Base-by-base conservation (phyloP, 2,113 vertebrate genomes). In the Carassius auratus region DNA sequence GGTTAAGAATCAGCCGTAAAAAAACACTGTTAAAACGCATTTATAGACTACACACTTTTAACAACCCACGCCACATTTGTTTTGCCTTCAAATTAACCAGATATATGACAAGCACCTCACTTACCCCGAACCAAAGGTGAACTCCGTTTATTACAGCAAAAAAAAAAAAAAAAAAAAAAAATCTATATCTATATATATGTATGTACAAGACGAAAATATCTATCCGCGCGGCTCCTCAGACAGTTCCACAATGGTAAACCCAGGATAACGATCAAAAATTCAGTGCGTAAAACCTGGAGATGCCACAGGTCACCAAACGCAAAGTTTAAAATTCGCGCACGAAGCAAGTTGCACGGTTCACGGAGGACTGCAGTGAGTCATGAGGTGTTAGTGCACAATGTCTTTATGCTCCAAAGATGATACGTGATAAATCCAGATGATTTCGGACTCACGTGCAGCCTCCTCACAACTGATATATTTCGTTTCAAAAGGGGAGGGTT, bases 61-160 rank as follows among this genome's bases (percentile, higher is more conserved):
- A 73, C 1, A 42, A 38, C 19, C 8, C 19, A 19, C 4, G 3
- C 17, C 17, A 68, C 30, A 33, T 33, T 68, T 33, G 64, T 36
- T 68, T 33, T 33, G 64, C 9, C 69, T 73, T 21, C 3, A 9
- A 0, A n/a, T 15, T 23, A 62, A 78, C 3, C 17, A 38, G 30
- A 19, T n/a, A 10, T 61, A 3, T 52, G 64, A 26, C 23, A n/a
- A 55, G 62, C 62, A 45, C 36, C 8, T 23, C 52, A 76, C 80
- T 84, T 88, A 90, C 89, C 89, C 89, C 55, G 76, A 84, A 19
- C 62, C 50, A 84, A 85, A 87, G 71, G 59, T 45, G 33, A 42
- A 81, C 33, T 73, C 86, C 71, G 83, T 75, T 30, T 52, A 69
- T 12, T 57, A 73, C 36, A 5, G 68, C 4, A 30, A 36, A n/a